Conservation (phyloP, 2,888 invertebrate genomes). For the Nineta flava region DNA sequence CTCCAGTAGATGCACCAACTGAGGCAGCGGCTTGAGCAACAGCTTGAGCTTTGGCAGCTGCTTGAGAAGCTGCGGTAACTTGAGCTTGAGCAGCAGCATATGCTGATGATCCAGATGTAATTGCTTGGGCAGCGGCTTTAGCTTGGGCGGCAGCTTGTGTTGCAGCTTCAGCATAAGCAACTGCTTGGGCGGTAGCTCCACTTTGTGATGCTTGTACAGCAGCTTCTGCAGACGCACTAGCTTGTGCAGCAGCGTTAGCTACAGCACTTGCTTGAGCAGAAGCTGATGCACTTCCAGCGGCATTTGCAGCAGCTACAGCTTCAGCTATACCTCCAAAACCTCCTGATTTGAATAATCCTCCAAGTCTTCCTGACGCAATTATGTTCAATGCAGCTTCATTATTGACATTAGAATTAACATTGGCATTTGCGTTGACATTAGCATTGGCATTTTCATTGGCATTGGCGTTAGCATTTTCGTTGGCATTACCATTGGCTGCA, state of each 20-base stretch:
- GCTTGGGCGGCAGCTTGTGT: background rate
- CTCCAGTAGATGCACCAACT: background rate
- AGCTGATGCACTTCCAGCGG: background rate
- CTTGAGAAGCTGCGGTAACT: background rate
- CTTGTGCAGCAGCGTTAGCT: background rate
- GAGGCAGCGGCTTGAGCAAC: background rate
- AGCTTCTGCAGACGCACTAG: background rate
- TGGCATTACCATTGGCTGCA: background rate
- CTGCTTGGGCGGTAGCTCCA: background rate
- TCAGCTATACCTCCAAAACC: background rate
- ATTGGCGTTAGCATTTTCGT: constrained; percentile 1
- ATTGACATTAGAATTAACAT: background rate
- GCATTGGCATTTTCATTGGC: constrained; percentile 1
- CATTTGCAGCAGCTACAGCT: background rate
- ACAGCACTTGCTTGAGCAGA: background rate
- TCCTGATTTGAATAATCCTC: background rate
- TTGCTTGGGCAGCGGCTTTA: too few relatives aligned
- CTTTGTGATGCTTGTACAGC: background rate
- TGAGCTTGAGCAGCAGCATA: background rate
- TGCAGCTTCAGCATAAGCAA: background rate
- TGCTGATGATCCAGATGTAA: background rate
- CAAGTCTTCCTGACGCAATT: background rate
- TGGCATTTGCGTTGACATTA: constrained; percentile 1
- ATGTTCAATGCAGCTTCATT: background rate
- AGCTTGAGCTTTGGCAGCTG: too few relatives aligned